Evolutionary conservation across 2,113 vertebrate genomes (phyloP).

Genomic region (Hipposideros armiger): DNA sequence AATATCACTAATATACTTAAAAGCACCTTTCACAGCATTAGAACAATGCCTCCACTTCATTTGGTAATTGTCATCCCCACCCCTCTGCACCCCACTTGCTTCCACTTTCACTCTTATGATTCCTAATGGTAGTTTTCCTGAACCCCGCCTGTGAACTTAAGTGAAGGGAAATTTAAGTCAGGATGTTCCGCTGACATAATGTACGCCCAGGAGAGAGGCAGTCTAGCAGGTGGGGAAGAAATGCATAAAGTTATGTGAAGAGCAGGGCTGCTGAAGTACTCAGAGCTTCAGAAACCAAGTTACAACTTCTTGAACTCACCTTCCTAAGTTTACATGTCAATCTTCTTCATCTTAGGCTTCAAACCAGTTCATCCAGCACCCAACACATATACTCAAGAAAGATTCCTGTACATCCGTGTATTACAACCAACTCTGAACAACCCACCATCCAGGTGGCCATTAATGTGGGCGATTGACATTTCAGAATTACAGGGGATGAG

Average conservation of each 20-base stretch:
- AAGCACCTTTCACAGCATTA: slow-evolving; percentile 32
- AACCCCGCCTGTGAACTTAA: slow-evolving; percentile 32
- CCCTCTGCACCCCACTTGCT: not conserved
- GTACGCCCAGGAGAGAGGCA: not conserved
- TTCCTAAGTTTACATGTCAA: not conserved
- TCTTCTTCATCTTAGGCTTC: slow-evolving; percentile 16
- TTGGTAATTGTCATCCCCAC: not conserved
- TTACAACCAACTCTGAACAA: too few species aligned
- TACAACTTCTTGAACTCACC: slow-evolving; percentile 30
- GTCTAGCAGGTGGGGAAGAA: not conserved
- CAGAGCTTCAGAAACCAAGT: not conserved
- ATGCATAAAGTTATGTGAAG: not conserved
- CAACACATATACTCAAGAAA: not conserved
- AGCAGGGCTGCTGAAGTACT: not conserved
- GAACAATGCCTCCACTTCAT: slow-evolving; percentile 53
- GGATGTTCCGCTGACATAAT: slow-evolving; percentile 25
- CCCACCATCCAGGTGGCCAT: not conserved
- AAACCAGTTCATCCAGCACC: not conserved
- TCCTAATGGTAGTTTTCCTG: slow-evolving; percentile 24
- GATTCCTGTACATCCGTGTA: not conserved
- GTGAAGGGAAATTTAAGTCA: slow-evolving; percentile 35
- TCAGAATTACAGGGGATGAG: not conserved
- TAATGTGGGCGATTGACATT: not conserved
- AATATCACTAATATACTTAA: slow-evolving; percentile 60
- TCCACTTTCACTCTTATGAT: not conserved